phyloP scores from a whole-genome alignment of 2,888 invertebrate genomes.

The Itoplectis maculator region DNA sequence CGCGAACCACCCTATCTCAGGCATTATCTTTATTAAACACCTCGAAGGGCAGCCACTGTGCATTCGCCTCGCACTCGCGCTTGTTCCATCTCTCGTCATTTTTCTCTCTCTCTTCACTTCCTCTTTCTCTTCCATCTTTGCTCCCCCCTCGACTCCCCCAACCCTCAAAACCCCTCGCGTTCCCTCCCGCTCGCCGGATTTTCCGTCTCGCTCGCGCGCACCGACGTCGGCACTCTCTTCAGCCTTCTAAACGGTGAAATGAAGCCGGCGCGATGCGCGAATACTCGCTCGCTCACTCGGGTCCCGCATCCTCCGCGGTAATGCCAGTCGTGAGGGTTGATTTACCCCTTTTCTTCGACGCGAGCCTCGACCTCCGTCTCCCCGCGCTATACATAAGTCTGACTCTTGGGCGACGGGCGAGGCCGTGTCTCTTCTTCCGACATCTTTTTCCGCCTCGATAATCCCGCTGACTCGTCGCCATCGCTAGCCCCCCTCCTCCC shows the following conservation, averaged over 20 bases:
- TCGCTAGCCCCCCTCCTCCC: too few species aligned
- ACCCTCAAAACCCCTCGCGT: neutral
- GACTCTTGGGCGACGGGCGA: conserved; percentile 19
- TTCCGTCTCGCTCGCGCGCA: conserved; percentile 28
- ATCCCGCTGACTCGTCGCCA: conserved; percentile 39
- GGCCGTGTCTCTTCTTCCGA: conserved; percentile 40
- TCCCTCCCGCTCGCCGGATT: conserved; percentile 25
- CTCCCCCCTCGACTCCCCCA: neutral
- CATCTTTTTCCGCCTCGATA: conserved; percentile 60
- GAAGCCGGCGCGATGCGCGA: conserved; percentile 51
- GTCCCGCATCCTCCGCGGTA: neutral
- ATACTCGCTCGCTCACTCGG: conserved; percentile 41
- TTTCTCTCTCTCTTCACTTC: conserved; percentile 12
- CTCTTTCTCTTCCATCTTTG: conserved; percentile 1
- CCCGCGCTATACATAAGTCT: neutral
- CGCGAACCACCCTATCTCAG: conserved; percentile 79
- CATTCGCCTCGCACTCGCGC: conserved; percentile 58
- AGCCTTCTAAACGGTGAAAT: conserved; percentile 54
- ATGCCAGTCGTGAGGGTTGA: conserved; percentile 54
- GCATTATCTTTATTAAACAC: conserved; percentile 84
- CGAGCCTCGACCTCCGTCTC: conserved; percentile 32
- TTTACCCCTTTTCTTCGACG: conserved; percentile 46
- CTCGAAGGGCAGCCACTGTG: conserved; percentile 76
- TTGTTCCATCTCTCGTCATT: conserved; percentile 10
- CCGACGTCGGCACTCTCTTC: conserved; percentile 9